A percentile compares a stretch with the other conserved stretches of the same genome.
Evolutionary conservation across 2,888 invertebrate species (phyloP).

Genomic region (Meloe dianella): DNA sequence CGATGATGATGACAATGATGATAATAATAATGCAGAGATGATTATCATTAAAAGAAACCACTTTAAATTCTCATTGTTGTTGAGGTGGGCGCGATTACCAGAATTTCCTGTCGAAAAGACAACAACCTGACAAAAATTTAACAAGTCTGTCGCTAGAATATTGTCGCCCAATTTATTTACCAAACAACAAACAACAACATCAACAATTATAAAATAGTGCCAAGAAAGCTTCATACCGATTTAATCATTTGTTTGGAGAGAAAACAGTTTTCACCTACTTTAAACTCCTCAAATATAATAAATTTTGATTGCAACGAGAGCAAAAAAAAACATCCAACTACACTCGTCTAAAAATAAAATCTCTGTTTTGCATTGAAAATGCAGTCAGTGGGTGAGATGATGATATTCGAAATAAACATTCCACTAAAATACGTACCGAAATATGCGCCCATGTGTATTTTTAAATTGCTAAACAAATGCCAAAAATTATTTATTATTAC

Average conservation of each 20-base stretch:
- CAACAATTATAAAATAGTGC: conserved; percentile 32
- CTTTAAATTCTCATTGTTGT: conserved; percentile 2
- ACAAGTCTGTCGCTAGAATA: conserved; percentile 1
- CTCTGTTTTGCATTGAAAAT: conserved; percentile 32
- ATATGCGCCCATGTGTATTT: background rate
- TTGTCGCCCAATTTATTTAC: background rate
- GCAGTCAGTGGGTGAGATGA: conserved; percentile 18
- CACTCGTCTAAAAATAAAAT: conserved; percentile 33
- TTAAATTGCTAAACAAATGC: conserved; percentile 14
- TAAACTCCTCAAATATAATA: conserved; percentile 28
- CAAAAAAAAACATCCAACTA: conserved; percentile 18
- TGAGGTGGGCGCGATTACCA: conserved; percentile 9
- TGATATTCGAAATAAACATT: conserved; percentile 21
- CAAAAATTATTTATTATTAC: conserved; percentile 22
- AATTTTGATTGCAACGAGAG: conserved; percentile 1
- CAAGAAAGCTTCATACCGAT: conserved; percentile 37
- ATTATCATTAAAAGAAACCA: background rate
- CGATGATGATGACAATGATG: background rate
- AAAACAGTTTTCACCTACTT: conserved; percentile 37
- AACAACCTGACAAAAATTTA: conserved; percentile 12
- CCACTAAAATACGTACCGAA: background rate
- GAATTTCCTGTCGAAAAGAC: conserved; percentile 12
- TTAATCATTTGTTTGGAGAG: conserved; percentile 34
- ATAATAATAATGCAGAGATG: background rate
- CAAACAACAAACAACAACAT: conserved; percentile 31